Base-by-base conservation (phyloP, 2,888 invertebrate genomes). In the Spicauda simplicius region DNA sequence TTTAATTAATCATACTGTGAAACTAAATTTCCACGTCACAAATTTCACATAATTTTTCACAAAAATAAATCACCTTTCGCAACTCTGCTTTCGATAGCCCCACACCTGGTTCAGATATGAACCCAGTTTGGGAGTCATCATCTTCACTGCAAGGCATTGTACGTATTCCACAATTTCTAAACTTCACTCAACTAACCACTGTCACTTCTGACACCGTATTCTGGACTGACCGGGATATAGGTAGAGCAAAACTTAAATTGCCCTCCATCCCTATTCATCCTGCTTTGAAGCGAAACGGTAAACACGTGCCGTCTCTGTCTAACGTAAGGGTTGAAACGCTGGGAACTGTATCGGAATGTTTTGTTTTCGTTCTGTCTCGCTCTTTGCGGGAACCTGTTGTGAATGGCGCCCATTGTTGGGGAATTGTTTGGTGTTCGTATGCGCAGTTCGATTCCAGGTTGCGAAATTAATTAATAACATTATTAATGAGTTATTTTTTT, bases 41-140 rank as follows among this genome's bases (percentile, higher is more conserved):
- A 16, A 48, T 16, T 16, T 48, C 48, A 48, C 48, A 16, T 7
- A 16, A 16, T 48, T 48, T 16, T 48, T 7, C 16, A 48, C n/a
- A 48, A 63, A 54, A 55, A 68, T 4, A 60, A 76, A 58, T 89
- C 87, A 96, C 96, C 94, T 96, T 95, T 84, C 96, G 90, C 68
- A 96, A 87, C 80, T 96, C 96, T 0, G 96, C 96, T 80, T 96
- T 96, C 0, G 96, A 95, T 94, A 96, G 91, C 68, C 94, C 94
- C 6, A 93, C 87, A 54, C 86, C 85, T n/a, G 94, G 80, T 71
- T 95, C 95, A 48, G 91, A 88, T 30, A 81, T 77, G 71, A 89
- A 93, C 70, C 91, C 92, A 56, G 85, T 87, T 71, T 91, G 92
- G 55, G 93, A 92, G 70, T 95, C 95, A 75, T 93, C 95, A 81